A percentile compares a stretch with the other conserved stretches of the same genome.
These are phyloP conservation scores for Drosophila fulvimacula DNA, from an alignment of 2,888 invertebrate genomes.

Conservation along the genomic window DNA sequence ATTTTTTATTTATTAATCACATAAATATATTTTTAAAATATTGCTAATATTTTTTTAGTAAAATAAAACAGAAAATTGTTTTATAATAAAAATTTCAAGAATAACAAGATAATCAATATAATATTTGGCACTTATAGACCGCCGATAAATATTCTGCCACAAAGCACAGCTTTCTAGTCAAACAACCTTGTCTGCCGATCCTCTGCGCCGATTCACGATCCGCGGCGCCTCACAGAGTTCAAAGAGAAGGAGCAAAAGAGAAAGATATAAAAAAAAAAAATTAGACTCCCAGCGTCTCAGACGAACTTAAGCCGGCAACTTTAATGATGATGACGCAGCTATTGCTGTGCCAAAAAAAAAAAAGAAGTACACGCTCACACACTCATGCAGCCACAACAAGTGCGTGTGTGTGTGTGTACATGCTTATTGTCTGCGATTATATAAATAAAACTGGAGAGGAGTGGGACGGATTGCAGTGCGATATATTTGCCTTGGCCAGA, in stretches of 20 bases:
- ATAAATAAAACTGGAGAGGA: slow-evolving; percentile 41
- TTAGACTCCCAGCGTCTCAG: slow-evolving; percentile 22
- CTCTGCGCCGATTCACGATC: too few relatives aligned
- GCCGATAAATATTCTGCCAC: neutral
- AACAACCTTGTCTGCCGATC: slow-evolving; percentile 2
- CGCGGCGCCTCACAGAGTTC: slow-evolving; percentile 4
- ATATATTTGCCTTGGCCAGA: slow-evolving; percentile 66
- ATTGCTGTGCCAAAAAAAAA: slow-evolving; percentile 59
- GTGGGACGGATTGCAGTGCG: neutral
- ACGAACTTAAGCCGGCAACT: slow-evolving; percentile 55
- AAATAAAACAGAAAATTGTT: neutral
- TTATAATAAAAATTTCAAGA: neutral
- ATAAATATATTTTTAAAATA: neutral
- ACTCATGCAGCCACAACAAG: slow-evolving; percentile 4
- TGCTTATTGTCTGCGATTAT: slow-evolving; percentile 55
- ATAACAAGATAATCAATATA: neutral
- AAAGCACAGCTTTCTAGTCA: neutral
- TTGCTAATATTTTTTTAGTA: neutral
- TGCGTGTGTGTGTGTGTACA: slow-evolving; percentile 6
- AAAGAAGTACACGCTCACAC: slow-evolving; percentile 12
- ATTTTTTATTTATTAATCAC: too few relatives aligned
- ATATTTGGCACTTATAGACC: neutral
- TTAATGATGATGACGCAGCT: slow-evolving; percentile 72
- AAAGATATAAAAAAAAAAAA: neutral
- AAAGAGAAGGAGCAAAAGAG: slow-evolving; percentile 3